phyloP scores from a whole-genome alignment of 1,140 invertebrate species.

The Polyergus mexicanus region DNA sequence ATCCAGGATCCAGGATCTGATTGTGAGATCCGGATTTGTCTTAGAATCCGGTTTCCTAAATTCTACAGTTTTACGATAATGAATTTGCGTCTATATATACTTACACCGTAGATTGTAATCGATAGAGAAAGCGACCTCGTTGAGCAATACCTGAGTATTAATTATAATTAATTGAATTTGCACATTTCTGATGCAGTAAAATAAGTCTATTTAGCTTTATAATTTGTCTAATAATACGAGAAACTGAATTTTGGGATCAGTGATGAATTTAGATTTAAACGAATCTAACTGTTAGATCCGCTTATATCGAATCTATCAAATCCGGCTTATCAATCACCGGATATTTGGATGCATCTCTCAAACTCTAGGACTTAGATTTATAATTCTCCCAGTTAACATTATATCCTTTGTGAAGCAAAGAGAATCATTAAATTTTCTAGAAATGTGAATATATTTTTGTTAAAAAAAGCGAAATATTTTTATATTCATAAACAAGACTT shows the following conservation, averaged over 20 bases:
- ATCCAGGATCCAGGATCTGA: neutral
- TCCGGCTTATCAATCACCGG: neutral
- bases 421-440: neutral
- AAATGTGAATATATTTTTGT: conserved; percentile 1
- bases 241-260: conserved; percentile 12
- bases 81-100: conserved; percentile 11
- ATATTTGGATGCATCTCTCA: neutral
- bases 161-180: conserved; percentile 9
- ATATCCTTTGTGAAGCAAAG: neutral
- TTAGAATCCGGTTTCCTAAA: neutral
- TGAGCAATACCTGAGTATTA: neutral
- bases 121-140: neutral
- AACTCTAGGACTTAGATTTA: neutral
- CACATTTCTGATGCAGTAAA: neutral
- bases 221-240: conserved; percentile 12
- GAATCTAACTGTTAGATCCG: neutral
- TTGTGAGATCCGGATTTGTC: neutral
- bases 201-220: neutral
- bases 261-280: conserved; percentile 16
- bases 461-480: no score
- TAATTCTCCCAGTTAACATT: neutral
- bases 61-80: conserved; percentile 9
- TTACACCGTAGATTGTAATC: neutral
- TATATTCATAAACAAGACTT: no score
- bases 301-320: neutral